Percentiles rank a stretch among this genome's conserved stretches.
Conservation (phyloP, 2,888 invertebrate genomes). For the Aspidiotus destructor region DNA sequence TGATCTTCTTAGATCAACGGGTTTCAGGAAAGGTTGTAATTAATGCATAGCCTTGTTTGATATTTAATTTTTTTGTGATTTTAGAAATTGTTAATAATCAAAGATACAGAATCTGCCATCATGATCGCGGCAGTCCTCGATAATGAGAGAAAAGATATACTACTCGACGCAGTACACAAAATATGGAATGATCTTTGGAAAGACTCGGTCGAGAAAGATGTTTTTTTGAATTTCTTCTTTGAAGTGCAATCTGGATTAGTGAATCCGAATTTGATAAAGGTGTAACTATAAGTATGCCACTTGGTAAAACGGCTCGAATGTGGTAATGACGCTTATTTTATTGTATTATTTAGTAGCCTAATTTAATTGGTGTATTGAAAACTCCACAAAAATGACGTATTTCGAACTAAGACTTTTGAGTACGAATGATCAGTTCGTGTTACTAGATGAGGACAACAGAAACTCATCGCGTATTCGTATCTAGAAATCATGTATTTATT, state of each 20-base stretch:
- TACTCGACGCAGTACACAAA: background rate
- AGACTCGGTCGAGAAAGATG: constrained; percentile 2
- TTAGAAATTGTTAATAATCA: constrained; percentile 1
- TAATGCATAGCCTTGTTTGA: background rate
- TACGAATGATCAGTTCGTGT: too few relatives aligned
- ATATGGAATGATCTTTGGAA: constrained; percentile 12
- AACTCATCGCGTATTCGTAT: too few relatives aligned
- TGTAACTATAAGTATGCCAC: too few relatives aligned
- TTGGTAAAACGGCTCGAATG: too few relatives aligned
- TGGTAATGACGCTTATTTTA: too few relatives aligned
- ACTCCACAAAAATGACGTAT: too few relatives aligned
- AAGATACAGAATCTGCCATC: constrained; percentile 1
- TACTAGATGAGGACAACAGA: too few relatives aligned
- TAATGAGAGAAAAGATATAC: background rate
- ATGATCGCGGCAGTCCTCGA: background rate
- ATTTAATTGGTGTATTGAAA: too few relatives aligned
- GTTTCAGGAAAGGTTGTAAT: background rate
- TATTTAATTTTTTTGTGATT: background rate
- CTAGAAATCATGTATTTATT: too few relatives aligned
- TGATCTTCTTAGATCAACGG: background rate
- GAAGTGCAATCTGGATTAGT: constrained; percentile 7
- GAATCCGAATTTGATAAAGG: too few relatives aligned
- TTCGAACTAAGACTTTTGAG: too few relatives aligned
- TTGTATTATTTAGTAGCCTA: too few relatives aligned
- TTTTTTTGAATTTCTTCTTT: constrained; percentile 4